Evolutionary conservation across 2,888 invertebrate species (phyloP).

Genomic region (Eupeodes latifasciatus): DNA sequence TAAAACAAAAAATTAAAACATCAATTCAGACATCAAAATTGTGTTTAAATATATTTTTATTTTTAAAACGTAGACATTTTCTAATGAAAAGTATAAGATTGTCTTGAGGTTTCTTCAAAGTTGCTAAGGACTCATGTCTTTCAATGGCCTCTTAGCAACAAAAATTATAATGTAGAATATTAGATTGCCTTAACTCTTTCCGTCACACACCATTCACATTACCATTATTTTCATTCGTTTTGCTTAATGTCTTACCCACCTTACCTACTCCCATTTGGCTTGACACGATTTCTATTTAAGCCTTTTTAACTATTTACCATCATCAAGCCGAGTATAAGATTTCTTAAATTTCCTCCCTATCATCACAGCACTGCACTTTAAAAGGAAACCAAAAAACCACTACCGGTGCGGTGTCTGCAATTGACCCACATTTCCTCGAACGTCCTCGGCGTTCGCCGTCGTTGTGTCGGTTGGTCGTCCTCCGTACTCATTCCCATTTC

Average conservation of each 20-base stretch:
- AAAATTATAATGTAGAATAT: no score
- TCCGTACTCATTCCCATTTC: background rate
- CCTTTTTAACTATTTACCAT: slow-evolving; percentile 29
- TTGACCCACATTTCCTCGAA: slow-evolving; percentile 57
- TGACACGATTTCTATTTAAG: slow-evolving; percentile 20
- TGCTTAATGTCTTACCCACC: no score
- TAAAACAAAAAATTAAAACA: no score
- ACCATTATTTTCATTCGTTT: background rate
- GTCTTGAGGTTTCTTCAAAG: no score
- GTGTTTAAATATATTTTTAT: no score
- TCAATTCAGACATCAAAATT: no score
- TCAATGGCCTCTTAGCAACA: no score
- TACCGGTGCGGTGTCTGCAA: slow-evolving; percentile 13
- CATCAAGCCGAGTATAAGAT: slow-evolving; percentile 6
- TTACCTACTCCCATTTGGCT: background rate
- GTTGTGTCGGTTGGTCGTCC: no score
- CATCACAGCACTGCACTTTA: background rate
- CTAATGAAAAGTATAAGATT: no score
- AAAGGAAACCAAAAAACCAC: background rate
- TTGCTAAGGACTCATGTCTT: no score
- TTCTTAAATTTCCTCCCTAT: slow-evolving; percentile 7
- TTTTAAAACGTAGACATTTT: no score
- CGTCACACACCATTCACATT: background rate
- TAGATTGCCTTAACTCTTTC: no score
- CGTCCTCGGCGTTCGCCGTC: background rate